Conservation (phyloP, 2,113 vertebrate genomes). For the Chlorocebus sabaeus region DNA sequence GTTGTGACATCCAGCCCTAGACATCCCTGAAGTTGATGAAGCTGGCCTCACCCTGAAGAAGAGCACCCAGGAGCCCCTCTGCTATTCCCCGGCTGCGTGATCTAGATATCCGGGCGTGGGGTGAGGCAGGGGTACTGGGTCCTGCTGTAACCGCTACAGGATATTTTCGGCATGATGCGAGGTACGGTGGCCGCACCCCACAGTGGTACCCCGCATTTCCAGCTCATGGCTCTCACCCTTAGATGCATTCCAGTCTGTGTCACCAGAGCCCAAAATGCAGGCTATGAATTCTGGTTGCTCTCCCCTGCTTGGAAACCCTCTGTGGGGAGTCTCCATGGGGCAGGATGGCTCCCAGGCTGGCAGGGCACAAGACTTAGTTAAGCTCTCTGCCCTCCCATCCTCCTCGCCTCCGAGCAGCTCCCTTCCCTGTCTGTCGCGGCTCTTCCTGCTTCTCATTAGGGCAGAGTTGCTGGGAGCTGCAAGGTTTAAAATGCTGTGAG, state of each 20-base stretch:
- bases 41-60: not conserved
- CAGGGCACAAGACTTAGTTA: not conserved
- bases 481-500: not conserved
- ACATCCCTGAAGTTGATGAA: not conserved
- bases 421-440: not conserved
- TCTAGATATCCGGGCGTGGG: no score
- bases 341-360: not conserved
- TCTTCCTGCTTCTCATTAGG: not conserved
- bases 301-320: not conserved
- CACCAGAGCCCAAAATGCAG: rapidly evolving
- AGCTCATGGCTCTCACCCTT: rapidly evolving
- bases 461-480: not conserved
- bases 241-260: rapidly evolving
- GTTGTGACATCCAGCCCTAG: not conserved
- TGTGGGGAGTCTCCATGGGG: not conserved
- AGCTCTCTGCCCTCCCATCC: not conserved
- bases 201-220: rapidly evolving
- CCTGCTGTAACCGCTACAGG: not conserved
- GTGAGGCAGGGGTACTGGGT: no score
- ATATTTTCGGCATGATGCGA: rapidly evolving
- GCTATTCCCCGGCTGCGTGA: not conserved
- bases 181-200: rapidly evolving
- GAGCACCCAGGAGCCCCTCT: not conserved
- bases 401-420: rapidly evolving
- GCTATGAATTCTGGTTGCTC: not conserved